Conservation (phyloP, 2,113 vertebrate species). For the Cryptomyrus ogoouensis region DNA sequence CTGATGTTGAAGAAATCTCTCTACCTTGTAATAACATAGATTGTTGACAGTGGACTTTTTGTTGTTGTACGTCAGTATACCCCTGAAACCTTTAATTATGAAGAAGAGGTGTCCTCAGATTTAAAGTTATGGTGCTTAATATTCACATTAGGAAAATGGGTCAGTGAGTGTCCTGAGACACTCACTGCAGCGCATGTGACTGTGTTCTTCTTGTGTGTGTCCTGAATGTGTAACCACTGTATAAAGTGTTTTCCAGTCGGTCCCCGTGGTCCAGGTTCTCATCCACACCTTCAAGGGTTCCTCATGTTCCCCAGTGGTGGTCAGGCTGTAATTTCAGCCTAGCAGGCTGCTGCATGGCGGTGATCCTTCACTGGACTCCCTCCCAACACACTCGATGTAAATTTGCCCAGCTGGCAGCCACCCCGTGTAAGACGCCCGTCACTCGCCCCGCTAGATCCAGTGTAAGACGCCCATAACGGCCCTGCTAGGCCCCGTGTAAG, state of each 20-base stretch:
- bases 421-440: background rate
- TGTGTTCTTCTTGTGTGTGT: background rate
- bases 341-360: background rate
- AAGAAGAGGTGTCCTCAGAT: constrained; percentile 14
- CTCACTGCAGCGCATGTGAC: background rate
- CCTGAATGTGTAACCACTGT: background rate
- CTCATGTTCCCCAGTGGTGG: background rate
- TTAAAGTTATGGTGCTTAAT: constrained; percentile 15
- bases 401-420: background rate
- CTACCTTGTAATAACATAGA: constrained; percentile 20
- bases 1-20: constrained; percentile 7
- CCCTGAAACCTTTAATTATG: constrained; percentile 19
- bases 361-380: background rate
- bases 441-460: too few relatives aligned
- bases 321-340: background rate
- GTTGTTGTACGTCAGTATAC: constrained; percentile 35
- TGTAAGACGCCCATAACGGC: background rate
- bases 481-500: background rate
- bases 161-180: background rate
- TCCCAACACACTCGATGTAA: background rate
- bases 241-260: background rate
- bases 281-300: background rate
- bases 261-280: background rate
- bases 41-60: constrained; percentile 38
- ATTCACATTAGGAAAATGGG: constrained; percentile 19